Conservation (phyloP, 35 echinoderm and acorn worm species). For the Anneissia japonica region DNA sequence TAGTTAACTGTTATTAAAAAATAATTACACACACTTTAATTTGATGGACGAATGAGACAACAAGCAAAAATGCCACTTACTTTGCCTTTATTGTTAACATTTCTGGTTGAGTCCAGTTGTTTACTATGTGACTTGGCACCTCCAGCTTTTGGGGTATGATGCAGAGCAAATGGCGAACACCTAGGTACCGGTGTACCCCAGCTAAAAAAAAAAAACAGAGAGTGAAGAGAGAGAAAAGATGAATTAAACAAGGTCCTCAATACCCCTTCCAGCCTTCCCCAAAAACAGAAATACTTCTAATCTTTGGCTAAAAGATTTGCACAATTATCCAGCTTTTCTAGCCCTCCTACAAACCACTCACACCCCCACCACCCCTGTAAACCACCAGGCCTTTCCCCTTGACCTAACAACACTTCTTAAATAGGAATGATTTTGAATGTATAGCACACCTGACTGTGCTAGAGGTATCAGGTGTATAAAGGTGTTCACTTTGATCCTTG, state of each 20-base stretch:
- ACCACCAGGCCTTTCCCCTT: too few relatives aligned
- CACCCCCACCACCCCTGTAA: background rate
- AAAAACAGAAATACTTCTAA: background rate
- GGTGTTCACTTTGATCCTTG: slow-evolving; percentile 47
- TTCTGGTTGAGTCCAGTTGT: slow-evolving; percentile 27
- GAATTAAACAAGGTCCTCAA: background rate
- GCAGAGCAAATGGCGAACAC: slow-evolving; percentile 76
- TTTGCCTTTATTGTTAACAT: slow-evolving; percentile 49
- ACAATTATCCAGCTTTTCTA: too few relatives aligned
- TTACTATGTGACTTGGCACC: slow-evolving; percentile 6
- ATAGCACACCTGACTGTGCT: slow-evolving; percentile 99
- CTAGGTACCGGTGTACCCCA: slow-evolving; percentile 1
- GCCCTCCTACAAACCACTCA: background rate
- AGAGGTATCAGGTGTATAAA: slow-evolving; percentile 77
- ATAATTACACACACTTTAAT: too few relatives aligned
- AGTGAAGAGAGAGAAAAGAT: background rate
- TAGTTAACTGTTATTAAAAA: too few relatives aligned
- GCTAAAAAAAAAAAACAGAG: background rate
- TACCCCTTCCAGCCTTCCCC: too few relatives aligned
- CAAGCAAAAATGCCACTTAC: too few relatives aligned
- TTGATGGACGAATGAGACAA: too few relatives aligned
- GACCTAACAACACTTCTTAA: background rate
- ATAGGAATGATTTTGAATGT: background rate
- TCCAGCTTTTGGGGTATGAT: slow-evolving; percentile 52
- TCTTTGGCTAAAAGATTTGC: background rate